Evolutionary conservation across 64 coral and sea anemone species (phyloP).

Genomic region (Dendronephthya gigantea): DNA sequence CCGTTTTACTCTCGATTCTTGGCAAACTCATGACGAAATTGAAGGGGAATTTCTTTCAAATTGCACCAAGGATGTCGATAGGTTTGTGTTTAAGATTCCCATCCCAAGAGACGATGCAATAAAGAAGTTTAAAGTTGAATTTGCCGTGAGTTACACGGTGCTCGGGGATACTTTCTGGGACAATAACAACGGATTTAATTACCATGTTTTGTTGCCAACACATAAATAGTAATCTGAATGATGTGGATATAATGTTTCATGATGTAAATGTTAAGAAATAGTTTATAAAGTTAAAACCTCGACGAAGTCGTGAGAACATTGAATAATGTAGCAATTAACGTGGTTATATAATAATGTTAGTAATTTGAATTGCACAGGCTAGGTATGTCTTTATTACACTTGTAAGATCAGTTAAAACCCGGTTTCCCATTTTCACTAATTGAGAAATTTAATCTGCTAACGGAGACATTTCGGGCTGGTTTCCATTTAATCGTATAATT

Average conservation of each 20-base stretch:
- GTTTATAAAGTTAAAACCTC: not conserved
- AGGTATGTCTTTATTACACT: too few relatives aligned
- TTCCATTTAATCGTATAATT: too few relatives aligned
- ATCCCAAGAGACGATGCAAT: not conserved
- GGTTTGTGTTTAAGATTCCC: not conserved
- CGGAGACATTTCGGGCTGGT: too few relatives aligned
- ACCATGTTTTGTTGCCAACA: not conserved
- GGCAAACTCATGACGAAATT: not conserved
- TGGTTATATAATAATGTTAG: too few relatives aligned
- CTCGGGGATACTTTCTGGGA: not conserved
- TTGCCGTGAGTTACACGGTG: not conserved
- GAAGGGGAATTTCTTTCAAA: not conserved
- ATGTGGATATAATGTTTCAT: too few relatives aligned
- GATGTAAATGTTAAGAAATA: not conserved
- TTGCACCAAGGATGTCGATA: not conserved
- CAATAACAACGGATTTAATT: slow-evolving; percentile 14
- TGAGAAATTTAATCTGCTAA: too few relatives aligned
- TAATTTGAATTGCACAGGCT: too few relatives aligned
- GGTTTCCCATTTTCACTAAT: too few relatives aligned
- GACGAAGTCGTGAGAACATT: not conserved
- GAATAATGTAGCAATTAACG: not conserved
- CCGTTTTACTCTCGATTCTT: not conserved
- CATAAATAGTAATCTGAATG: not conserved
- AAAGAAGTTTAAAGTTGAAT: slow-evolving; percentile 8
- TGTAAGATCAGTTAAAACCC: too few relatives aligned